Percentiles rank a stretch among this genome's conserved stretches.
Conservation (phyloP, 2,888 invertebrate species). For the Pachycephus smyrnensis region DNA sequence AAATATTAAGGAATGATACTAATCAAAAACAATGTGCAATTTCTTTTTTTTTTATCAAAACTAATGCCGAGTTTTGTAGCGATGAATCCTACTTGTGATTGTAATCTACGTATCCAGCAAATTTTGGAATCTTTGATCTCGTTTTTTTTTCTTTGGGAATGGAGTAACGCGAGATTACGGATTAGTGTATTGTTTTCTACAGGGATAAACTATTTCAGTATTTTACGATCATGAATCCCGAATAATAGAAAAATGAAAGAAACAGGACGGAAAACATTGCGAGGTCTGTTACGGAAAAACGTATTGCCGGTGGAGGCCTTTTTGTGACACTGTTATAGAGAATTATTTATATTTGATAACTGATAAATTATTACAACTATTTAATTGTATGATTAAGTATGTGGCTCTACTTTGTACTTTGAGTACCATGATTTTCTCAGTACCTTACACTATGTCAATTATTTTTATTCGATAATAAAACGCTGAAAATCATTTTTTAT, state of each 20-base stretch:
- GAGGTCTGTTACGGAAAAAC: neutral
- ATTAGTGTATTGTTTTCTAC: neutral
- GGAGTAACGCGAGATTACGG: neutral
- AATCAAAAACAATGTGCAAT: constrained; percentile 37
- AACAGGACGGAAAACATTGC: neutral
- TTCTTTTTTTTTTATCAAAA: constrained; percentile 25
- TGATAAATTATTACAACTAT: constrained; percentile 63
- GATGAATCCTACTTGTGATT: constrained; percentile 17
- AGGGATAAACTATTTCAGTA: neutral
- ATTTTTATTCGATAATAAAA: constrained; percentile 6
- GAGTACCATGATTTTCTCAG: constrained; percentile 40
- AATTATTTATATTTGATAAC: constrained; percentile 2
- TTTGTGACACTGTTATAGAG: neutral
- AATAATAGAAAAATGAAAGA: neutral
- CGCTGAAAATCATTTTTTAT: neutral
- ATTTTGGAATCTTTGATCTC: neutral
- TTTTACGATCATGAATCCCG: neutral
- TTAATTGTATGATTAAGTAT: constrained; percentile 66
- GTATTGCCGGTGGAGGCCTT: constrained; percentile 5
- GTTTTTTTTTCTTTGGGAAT: neutral
- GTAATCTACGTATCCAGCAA: neutral
- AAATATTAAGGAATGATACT: constrained; percentile 18
- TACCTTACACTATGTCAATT: neutral
- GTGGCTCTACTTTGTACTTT: constrained; percentile 65
- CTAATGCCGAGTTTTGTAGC: constrained; percentile 30